Percentiles rank a stretch among this genome's conserved stretches.
These are phyloP conservation scores for Parnassius orleans DNA, from an alignment of 2,888 invertebrate genomes.

Conservation along the genomic window DNA sequence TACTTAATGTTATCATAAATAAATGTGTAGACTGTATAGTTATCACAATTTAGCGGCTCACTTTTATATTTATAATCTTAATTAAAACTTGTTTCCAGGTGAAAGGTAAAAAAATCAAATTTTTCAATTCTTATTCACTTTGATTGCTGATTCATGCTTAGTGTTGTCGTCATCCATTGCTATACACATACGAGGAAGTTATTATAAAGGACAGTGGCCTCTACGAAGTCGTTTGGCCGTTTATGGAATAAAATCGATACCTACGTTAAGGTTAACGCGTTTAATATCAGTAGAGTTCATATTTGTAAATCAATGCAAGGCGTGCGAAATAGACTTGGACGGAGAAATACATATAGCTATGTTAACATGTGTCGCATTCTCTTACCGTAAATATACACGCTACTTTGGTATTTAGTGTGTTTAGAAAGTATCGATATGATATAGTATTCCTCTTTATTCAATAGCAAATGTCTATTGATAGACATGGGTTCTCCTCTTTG, in stretches of 20 bases:
- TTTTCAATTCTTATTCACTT: neutral
- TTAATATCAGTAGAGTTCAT: conserved; percentile 16
- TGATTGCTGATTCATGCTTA: neutral
- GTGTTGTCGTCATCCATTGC: neutral
- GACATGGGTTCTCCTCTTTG: no score
- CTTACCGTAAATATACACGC: no score
- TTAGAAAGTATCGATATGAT: no score
- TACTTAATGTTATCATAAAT: no score
- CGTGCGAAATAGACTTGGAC: neutral
- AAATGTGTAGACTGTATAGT: no score
- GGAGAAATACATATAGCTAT: no score
- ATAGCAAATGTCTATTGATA: no score
- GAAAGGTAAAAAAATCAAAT: neutral
- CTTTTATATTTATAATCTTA: neutral
- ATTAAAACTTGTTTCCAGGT: neutral
- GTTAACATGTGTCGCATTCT: no score
- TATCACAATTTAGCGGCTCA: neutral
- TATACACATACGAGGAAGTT: conserved; percentile 42
- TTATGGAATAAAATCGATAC: conserved; percentile 56
- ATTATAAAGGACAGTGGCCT: conserved; percentile 46
- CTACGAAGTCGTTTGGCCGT: conserved; percentile 41
- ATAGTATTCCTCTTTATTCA: no score
- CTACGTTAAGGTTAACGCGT: conserved; percentile 54
- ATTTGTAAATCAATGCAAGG: neutral
- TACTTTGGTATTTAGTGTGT: no score